phyloP scores from a whole-genome alignment of 2,888 invertebrate genomes.

The Dolichomitus sp. region DNA sequence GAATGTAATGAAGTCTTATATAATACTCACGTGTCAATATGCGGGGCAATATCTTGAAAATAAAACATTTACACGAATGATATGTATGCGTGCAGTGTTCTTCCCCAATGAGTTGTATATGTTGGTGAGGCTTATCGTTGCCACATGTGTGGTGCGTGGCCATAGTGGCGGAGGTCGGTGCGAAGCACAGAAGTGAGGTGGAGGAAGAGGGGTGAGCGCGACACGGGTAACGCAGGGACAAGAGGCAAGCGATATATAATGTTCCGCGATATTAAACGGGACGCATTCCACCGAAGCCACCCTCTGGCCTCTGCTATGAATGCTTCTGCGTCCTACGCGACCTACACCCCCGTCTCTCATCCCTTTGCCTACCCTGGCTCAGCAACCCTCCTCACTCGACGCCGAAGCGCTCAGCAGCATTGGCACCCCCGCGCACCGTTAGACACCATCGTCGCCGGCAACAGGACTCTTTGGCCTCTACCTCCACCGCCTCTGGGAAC shows the following conservation, averaged over 20 bases:
- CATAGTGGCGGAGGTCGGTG: conserved; percentile 64
- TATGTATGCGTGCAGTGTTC: conserved; percentile 21
- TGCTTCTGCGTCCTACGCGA: conserved; percentile 81
- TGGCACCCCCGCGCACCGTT: conserved; percentile 38
- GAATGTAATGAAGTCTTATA: conserved; percentile 52
- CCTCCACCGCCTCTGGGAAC: conserved; percentile 36
- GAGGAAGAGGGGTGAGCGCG: conserved; percentile 41
- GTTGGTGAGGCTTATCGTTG: conserved; percentile 49
- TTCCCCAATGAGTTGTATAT: conserved; percentile 20
- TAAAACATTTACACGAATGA: conserved; percentile 41
- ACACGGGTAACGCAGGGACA: conserved; percentile 80
- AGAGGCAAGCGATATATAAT: conserved; percentile 85
- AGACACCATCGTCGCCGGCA: conserved; percentile 37
- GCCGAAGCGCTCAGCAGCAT: conserved; percentile 28
- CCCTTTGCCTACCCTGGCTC: conserved; percentile 59
- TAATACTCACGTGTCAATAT: conserved; percentile 62
- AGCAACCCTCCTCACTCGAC: conserved; percentile 40
- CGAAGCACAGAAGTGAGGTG: conserved; percentile 50
- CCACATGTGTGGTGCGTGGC: conserved; percentile 40
- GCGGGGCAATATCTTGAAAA: conserved; percentile 59
- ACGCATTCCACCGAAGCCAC: conserved; percentile 85
- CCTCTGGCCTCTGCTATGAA: conserved; percentile 83
- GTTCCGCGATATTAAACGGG: conserved; percentile 86
- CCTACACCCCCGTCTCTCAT: conserved; percentile 68
- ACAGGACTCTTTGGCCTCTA: conserved; percentile 11